Evolutionary conservation across 2,113 vertebrate genomes (phyloP), one percentile per base, ranked within the genome.

Genomic region (Dicentrarchus labrax): DNA sequence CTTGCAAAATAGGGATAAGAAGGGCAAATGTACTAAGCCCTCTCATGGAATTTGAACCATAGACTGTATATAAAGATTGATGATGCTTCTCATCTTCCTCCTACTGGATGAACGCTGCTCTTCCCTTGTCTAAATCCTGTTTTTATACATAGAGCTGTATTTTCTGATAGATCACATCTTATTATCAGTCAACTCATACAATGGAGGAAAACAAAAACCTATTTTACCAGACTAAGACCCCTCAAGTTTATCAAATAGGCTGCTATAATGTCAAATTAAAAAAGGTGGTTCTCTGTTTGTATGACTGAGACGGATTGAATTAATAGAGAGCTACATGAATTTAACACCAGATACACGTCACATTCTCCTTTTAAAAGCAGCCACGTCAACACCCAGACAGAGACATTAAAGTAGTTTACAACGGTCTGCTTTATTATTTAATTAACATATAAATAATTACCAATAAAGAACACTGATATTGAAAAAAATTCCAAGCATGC

Each of bases 1-100:
- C 45, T 67, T 56, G 17, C 17, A 74, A 54, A 85, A 64, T 43
- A 60, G 80, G 54, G 65, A 65, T 69, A 24, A 69, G n/a, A 41
- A 66, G 53, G 50, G 10, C 17, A 65, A 30, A 15, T 11, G 51
- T 36, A 0, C 22, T 22, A 24, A 54, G 47, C 22, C 39, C 48
- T 72, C 10, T 38, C 19, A 0, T 2, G 36, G 72, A 54, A 56
- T 71, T 21, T 69, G 53, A 73, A 74, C 39, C n/a, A 12, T 30
- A 30, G 30, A 30, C 30, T 30, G 30, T 30, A 30, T 30, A 30
- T 30, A 30, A 30, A 30, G 30, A 30, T 30, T 2, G 30, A 30
- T 30, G 30, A 30, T 3, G 30, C 30, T 30, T 30, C 30, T 30
- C 2, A 3, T 30, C 30, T 30, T 30, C 30, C 30, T 30, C 4